Conservation (phyloP, 2,888 invertebrate genomes). For the Apodemia hepburni region DNA sequence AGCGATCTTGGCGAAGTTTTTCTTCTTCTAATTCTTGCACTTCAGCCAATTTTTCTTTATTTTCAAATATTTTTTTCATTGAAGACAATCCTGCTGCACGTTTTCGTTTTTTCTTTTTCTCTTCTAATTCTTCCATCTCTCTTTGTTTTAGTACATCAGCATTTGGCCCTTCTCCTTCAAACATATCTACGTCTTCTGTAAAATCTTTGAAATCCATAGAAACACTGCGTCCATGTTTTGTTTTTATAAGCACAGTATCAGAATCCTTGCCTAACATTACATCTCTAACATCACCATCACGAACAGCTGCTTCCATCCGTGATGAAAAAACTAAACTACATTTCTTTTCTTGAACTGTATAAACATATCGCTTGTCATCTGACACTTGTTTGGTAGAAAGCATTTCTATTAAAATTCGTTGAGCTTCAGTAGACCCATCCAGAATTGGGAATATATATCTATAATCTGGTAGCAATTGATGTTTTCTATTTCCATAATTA, state of each 20-base stretch:
- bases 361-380: constrained; percentile 84
- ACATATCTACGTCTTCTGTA: constrained; percentile 79
- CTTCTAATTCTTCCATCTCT: constrained; percentile 77
- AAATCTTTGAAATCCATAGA: constrained; percentile 85
- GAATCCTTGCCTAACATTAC: constrained; percentile 88
- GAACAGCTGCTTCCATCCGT: constrained; percentile 86
- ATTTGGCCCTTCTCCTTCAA: constrained; percentile 86
- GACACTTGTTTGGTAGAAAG: constrained; percentile 79
- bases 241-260: constrained; percentile 86
- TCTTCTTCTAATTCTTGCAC: constrained; percentile 79
- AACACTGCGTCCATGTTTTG: constrained; percentile 87
- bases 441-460: constrained; percentile 87
- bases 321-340: constrained; percentile 88
- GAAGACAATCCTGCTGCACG: constrained; percentile 82
- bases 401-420: constrained; percentile 81
- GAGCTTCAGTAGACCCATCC: constrained; percentile 84
- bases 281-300: constrained; percentile 88
- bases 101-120: constrained; percentile 79
- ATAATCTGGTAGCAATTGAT: constrained; percentile 84
- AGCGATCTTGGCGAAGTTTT: constrained; percentile 59
- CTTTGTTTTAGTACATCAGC: constrained; percentile 82
- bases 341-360: constrained; percentile 86
- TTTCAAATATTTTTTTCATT: constrained; percentile 87
- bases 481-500: constrained; percentile 83
- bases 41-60: constrained; percentile 85